phyloP scores from a whole-genome alignment of 1,140 invertebrate species.

The Portunus trituberculatus region DNA sequence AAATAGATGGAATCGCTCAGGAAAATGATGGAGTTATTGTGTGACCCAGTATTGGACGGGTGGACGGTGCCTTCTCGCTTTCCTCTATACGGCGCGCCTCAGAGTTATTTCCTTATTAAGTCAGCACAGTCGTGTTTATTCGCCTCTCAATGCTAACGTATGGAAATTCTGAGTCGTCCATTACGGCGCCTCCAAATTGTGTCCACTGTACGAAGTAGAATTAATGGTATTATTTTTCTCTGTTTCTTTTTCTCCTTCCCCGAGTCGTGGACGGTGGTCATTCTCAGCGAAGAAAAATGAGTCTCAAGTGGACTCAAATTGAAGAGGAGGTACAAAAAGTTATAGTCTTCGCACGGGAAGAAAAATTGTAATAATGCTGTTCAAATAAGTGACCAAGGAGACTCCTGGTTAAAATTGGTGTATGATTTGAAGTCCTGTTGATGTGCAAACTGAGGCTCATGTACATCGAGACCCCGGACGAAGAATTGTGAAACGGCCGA shows the following conservation, averaged over 20 bases:
- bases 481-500: slow-evolving; percentile 40
- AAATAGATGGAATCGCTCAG: background rate
- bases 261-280: background rate
- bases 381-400: slow-evolving; percentile 67
- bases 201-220: slow-evolving; percentile 43
- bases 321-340: slow-evolving; percentile 24
- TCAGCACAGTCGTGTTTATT: slow-evolving; percentile 72
- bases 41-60: background rate
- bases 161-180: slow-evolving; percentile 70
- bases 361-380: slow-evolving; percentile 69
- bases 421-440: slow-evolving; percentile 73
- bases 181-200: slow-evolving; percentile 65
- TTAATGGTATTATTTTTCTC: slow-evolving; percentile 55
- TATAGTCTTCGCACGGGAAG: background rate
- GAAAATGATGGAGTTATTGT: slow-evolving; percentile 9
- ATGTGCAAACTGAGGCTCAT: slow-evolving; percentile 71
- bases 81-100: slow-evolving; percentile 23
- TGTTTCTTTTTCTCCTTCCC: slow-evolving; percentile 6
- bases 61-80: slow-evolving; percentile 25
- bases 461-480: slow-evolving; percentile 39
- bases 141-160: slow-evolving; percentile 72
- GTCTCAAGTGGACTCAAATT: slow-evolving; percentile 27
- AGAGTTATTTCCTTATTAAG: slow-evolving; percentile 72
- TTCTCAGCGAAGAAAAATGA: background rate
- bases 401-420: slow-evolving; percentile 68